A percentile compares a stretch with the other conserved stretches of the same genome.
Evolutionary conservation across 2,888 invertebrate genomes (phyloP).

Genomic region (Drosophila austrosaltans): DNA sequence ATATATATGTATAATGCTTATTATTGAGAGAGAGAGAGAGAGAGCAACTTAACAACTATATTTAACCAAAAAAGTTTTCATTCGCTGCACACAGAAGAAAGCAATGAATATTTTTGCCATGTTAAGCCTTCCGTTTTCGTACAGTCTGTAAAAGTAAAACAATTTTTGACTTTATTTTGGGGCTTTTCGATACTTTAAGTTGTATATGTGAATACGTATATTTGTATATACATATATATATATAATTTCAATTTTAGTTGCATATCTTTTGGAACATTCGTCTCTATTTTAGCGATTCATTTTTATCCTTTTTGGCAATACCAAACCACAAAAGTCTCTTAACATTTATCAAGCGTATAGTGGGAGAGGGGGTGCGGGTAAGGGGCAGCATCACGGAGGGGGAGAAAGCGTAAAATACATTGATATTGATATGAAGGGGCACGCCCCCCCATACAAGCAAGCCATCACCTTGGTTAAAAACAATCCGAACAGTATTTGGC

Average conservation of each 20-base stretch:
- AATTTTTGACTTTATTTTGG: no score
- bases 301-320: background rate
- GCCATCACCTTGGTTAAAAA: conserved; percentile 37
- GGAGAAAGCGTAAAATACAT: conserved; percentile 54
- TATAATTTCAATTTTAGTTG: conserved; percentile 3
- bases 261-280: conserved; percentile 4
- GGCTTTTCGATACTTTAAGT: no score
- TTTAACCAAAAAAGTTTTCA: no score
- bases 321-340: background rate
- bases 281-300: conserved; percentile 7
- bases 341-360: conserved; percentile 4
- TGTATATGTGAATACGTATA: no score
- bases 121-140: no score
- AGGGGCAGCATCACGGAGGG: background rate
- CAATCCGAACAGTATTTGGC: conserved; percentile 63
- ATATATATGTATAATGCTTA: background rate
- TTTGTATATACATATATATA: no score
- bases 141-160: no score
- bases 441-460: conserved; percentile 22
- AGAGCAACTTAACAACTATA: background rate
- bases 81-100: no score
- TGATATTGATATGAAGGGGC: conserved; percentile 65
- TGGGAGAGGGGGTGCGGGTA: background rate
- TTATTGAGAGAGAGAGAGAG: background rate
- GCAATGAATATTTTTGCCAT: no score